Percentiles rank a stretch among this genome's conserved stretches.
phyloP scores from a whole-genome alignment of 1,140 invertebrate genomes.

The Penaeus japonicus region DNA sequence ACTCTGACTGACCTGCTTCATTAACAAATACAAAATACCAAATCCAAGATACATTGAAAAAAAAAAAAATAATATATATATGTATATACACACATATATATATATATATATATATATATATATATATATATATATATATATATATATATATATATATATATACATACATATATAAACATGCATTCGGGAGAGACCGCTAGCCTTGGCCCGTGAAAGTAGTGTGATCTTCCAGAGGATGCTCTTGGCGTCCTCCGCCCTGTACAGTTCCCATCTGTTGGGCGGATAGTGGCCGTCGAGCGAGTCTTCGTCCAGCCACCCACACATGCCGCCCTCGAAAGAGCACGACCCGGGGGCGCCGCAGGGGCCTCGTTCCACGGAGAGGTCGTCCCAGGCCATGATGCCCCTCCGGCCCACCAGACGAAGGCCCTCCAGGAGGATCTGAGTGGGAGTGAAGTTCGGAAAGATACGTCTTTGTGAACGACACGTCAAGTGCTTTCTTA shows the following conservation, averaged over 20 bases:
- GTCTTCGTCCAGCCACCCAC: not conserved
- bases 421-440: conserved; percentile 23
- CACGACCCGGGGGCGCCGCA: conserved; percentile 6
- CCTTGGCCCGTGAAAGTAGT: not conserved
- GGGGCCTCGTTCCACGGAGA: not conserved
- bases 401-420: not conserved
- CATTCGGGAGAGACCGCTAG: not conserved
- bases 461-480: too few species aligned
- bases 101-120: too few species aligned
- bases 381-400: conserved; percentile 18
- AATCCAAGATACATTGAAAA: too few species aligned
- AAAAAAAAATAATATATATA: too few species aligned
- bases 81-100: too few species aligned
- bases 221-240: not conserved
- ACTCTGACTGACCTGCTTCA: too few species aligned
- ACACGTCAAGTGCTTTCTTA: too few species aligned
- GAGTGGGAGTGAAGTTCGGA: not conserved
- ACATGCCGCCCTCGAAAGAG: conserved; percentile 21
- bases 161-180: too few species aligned
- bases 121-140: too few species aligned
- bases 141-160: too few species aligned
- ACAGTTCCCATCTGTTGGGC: not conserved
- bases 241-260: not conserved
- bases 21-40: too few species aligned
- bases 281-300: not conserved